These are phyloP conservation scores for Mimachlamys varia DNA, from an alignment of 2,888 invertebrate genomes.

Conservation along the genomic window DNA sequence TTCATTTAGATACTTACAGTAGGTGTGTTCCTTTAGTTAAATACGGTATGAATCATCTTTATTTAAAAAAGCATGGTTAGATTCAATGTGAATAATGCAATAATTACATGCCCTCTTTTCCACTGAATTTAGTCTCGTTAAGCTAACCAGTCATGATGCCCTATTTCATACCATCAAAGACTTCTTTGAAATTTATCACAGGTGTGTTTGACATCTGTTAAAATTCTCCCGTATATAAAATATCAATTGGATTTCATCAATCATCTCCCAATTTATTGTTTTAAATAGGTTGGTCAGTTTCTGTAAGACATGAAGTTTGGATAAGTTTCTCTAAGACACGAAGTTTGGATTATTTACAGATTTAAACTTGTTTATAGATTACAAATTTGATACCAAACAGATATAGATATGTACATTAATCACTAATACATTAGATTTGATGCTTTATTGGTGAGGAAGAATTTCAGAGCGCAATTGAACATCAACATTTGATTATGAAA, in stretches of 20 bases:
- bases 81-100: too few relatives aligned
- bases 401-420: neutral
- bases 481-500: conserved; percentile 26
- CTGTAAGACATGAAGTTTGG: neutral
- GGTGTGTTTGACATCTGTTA: neutral
- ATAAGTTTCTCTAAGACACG: neutral
- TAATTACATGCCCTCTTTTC: too few relatives aligned
- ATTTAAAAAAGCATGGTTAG: too few relatives aligned
- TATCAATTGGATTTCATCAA: neutral
- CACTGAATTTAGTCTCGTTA: neutral
- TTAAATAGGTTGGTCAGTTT: neutral
- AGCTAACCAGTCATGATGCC: neutral
- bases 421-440: neutral
- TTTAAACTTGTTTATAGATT: neutral
- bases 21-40: too few relatives aligned
- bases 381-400: neutral
- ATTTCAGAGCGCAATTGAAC: neutral
- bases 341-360: conserved; percentile 34
- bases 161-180: neutral
- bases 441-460: neutral
- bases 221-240: neutral
- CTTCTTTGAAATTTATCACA: neutral
- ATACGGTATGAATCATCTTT: too few relatives aligned
- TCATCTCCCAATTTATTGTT: neutral
- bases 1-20: too few relatives aligned